A percentile compares a stretch with the other conserved stretches of the same genome.
Evolutionary conservation across 2,797 vertebrate species (phyloP).

Genomic region (Diplodus sargus): DNA sequence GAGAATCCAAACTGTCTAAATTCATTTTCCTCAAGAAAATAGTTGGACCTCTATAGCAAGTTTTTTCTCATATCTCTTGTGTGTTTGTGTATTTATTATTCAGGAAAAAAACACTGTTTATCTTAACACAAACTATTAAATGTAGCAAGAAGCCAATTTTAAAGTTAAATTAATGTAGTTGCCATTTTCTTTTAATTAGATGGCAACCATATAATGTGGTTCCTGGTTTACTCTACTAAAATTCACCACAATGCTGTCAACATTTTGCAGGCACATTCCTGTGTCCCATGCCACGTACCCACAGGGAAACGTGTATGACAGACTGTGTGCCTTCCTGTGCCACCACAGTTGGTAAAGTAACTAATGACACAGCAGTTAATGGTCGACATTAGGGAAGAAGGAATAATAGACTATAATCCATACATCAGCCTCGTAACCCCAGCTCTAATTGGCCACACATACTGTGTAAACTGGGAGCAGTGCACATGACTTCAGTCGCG

Average conservation of each 20-base stretch:
- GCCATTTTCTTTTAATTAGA: conserved; percentile 66
- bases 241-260: conserved; percentile 60
- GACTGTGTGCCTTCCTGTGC: conserved; percentile 77
- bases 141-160: neutral
- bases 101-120: too few relatives aligned
- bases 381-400: conserved; percentile 80
- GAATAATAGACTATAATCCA: conserved; percentile 85
- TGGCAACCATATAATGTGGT: conserved; percentile 63
- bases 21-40: too few relatives aligned
- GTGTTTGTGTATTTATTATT: too few relatives aligned
- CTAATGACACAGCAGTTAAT: conserved; percentile 83
- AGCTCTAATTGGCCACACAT: conserved; percentile 87
- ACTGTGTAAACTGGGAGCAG: conserved; percentile 75
- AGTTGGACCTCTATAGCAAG: too few relatives aligned
- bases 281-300: conserved; percentile 51
- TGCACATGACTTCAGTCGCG: conserved; percentile 57
- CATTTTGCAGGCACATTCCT: conserved; percentile 66
- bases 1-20: too few relatives aligned
- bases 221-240: conserved; percentile 59
- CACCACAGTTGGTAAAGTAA: conserved; percentile 79
- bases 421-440: conserved; percentile 82
- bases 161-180: conserved; percentile 30
- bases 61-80: too few relatives aligned
- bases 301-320: conserved; percentile 72
- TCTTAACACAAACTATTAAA: too few relatives aligned